A percentile compares a stretch with the other conserved stretches of the same genome.
Conservation (phyloP, 2,797 vertebrate species). For the Darevskia mixta region DNA sequence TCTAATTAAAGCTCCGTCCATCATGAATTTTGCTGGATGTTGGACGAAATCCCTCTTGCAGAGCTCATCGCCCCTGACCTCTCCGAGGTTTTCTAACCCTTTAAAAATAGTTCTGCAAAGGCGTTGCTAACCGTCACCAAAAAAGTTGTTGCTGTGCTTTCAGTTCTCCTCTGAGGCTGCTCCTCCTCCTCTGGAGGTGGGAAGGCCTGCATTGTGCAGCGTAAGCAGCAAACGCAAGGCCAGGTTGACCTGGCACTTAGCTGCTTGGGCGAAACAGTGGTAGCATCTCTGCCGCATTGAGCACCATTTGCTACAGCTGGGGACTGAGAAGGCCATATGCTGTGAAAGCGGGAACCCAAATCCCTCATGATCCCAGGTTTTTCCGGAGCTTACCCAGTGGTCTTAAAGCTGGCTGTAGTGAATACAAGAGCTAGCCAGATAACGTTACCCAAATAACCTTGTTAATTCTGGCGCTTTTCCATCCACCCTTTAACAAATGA, state of each 20-base stretch:
- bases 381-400: accelerated
- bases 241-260: neutral
- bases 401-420: neutral
- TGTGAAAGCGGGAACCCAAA: neutral
- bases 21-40: slow-evolving; percentile 29
- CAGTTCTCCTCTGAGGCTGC: neutral
- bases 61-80: neutral
- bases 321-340: neutral
- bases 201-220: neutral
- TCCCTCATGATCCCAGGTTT: neutral
- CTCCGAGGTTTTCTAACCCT: slow-evolving; percentile 15
- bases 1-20: slow-evolving; percentile 58
- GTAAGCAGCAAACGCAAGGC: neutral
- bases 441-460: neutral
- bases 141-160: neutral
- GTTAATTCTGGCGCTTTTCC: slow-evolving; percentile 26
- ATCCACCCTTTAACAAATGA: neutral
- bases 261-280: neutral
- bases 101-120: slow-evolving; percentile 20
- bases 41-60: neutral
- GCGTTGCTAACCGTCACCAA: neutral
- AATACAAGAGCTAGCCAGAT: neutral
- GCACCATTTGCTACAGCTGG: neutral
- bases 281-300: neutral
- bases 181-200: neutral